Base-by-base conservation (phyloP, 2,113 vertebrate genomes). In the Hirundichthys speculiger region DNA sequence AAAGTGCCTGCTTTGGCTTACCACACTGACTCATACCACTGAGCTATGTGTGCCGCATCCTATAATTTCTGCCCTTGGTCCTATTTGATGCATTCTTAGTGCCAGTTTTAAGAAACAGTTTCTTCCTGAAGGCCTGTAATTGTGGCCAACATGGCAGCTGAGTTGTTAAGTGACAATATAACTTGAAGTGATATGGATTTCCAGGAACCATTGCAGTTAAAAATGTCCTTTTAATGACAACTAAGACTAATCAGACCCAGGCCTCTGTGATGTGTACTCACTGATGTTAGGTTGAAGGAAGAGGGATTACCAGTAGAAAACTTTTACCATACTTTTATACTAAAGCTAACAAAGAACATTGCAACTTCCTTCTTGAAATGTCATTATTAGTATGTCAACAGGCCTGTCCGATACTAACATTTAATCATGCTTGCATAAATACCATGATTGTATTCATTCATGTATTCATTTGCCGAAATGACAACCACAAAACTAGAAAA, bases 41-140 rank as follows among this genome's bases (percentile, higher is more conserved):
- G 73, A 77, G 55, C 48, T 55, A 60, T 65, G 58, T 12, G 42
- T 24, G 54, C 41, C 48, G 38, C 39, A 71, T 73, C 64, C 48
- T 67, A 46, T 73, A 16, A 64, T 75, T 67, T 62, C 63, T 40
- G 50, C 11, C 51, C 38, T 54, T 39, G 9, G 30, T 62, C 21
- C 43, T 60, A 50, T 54, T 54, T 64, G 43, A 51, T 64, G 34
- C 30, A n/a, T 59, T 81, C 22, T 64, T 25, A 50, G 46, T 67
- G 65, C 67, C 52, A 48, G 30, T 69, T 70, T 46, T 47, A 47
- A 60, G 57, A 45, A 53, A 1, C 3, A 13, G 19, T 72, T 79
- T 54, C 24, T 57, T 73, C 66, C 60, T 42, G 22, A 15, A 38
- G 52, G 30, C 52, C 64, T 87, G 71, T 84, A 87, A 90, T 90